Base-by-base conservation (phyloP, 2,113 vertebrate species). In the Pituophis catenifer region DNA sequence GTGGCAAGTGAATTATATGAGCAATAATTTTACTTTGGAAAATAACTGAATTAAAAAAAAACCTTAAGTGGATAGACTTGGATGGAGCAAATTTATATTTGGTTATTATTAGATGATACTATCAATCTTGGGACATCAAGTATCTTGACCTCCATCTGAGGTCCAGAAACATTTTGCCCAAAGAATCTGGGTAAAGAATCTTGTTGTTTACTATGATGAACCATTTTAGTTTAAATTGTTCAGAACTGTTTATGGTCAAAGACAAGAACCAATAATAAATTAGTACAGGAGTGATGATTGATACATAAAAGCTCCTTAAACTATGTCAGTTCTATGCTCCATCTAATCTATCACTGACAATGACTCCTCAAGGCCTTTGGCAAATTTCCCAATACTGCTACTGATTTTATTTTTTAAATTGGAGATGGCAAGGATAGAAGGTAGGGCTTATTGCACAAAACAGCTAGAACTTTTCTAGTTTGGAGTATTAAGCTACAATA, bases 221-320 rank as follows among this genome's bases (percentile, higher is more conserved):
- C 29, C 58, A 21, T 93, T 93, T 92, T 91, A 86, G 94, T 33
- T 95, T 48, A 58, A 91, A 93, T 59, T 53, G 89, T 91, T 88
- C 92, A 44, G n/a, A 52, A 85, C 44, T 54, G 23, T 2, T 57
- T 53, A 81, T 10, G n/a, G 29, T 92, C 93, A 96, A 75, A 86
- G 38, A 58, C 53, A 65, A 17, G 62, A 48, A 44, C 38, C 52
- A 24, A 89, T 48, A 29, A 33, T n/a, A 9, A 86, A 70, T 59
- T 86, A 89, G 26, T 29, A 50, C 15, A n/a, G 52, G 53, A 19
- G 52, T 23, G n/a, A 44, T 38, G 48, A 55, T 17, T 26, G 52
- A 55, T 58, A 58, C 33, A 58, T 50, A 26, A 89, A 85, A 29
- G 13, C 9, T n/a, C 26, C 89, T 48, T 62, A 29, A 38, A 86